phyloP scores from a whole-genome alignment of 2,888 invertebrate species.

The Parochlus steinenii region DNA sequence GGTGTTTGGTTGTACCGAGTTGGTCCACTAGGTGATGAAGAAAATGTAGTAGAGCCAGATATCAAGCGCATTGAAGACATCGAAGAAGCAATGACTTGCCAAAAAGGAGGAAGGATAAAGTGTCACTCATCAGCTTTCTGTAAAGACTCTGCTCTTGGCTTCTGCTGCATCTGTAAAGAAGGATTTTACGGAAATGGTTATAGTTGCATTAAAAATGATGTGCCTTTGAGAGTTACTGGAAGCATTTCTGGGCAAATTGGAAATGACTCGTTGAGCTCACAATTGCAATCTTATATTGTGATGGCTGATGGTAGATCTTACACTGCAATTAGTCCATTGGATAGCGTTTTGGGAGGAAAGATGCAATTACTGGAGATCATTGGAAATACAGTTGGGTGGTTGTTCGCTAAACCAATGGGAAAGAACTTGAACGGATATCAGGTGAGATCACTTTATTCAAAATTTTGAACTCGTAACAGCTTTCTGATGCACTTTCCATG shows the following conservation, averaged over 20 bases:
- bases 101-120: slow-evolving; percentile 45
- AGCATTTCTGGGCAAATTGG: slow-evolving; percentile 75
- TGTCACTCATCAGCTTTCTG: slow-evolving; percentile 75
- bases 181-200: slow-evolving; percentile 87
- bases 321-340: slow-evolving; percentile 74
- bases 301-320: slow-evolving; percentile 76
- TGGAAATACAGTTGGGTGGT: slow-evolving; percentile 78
- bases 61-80: slow-evolving; percentile 20
- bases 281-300: slow-evolving; percentile 84
- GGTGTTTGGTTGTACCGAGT: slow-evolving; percentile 80
- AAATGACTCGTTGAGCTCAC: slow-evolving; percentile 52
- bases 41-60: slow-evolving; percentile 53
- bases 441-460: slow-evolving; percentile 25
- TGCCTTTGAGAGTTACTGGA: slow-evolving; percentile 76
- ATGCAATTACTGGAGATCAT: slow-evolving; percentile 70
- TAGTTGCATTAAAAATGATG: slow-evolving; percentile 68
- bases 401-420: slow-evolving; percentile 71
- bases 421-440: slow-evolving; percentile 78
- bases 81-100: slow-evolving; percentile 30
- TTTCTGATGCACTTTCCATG: neutral
- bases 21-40: slow-evolving; percentile 45
- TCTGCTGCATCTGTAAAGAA: slow-evolving; percentile 75
- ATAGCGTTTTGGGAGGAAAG: slow-evolving; percentile 54
- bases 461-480: neutral
- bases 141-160: slow-evolving; percentile 64